Evolutionary conservation across 2,113 vertebrate genomes (phyloP).

Genomic region (Himantopus leucocephalus): DNA sequence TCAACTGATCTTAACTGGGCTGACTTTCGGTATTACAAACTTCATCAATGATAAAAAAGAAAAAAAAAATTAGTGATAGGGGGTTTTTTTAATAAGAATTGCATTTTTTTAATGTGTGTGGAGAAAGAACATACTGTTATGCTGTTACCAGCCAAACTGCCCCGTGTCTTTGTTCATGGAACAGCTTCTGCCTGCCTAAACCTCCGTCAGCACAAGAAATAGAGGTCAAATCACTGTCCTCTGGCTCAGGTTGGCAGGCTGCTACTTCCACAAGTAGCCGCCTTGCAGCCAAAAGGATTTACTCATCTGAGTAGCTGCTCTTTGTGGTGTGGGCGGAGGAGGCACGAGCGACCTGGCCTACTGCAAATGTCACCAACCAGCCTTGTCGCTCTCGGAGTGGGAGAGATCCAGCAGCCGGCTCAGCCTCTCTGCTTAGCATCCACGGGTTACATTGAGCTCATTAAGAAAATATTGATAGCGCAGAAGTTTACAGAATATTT

Average conservation of each 20-base stretch:
- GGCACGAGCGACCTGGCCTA: not conserved
- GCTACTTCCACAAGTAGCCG: not conserved
- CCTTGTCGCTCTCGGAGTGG: not conserved
- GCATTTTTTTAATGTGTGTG: accelerated
- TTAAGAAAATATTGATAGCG: constrained; percentile 30
- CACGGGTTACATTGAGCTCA: not conserved
- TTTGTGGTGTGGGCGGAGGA: not conserved
- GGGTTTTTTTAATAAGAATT: not conserved
- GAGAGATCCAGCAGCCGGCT: constrained; percentile 7
- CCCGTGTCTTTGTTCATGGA: not conserved
- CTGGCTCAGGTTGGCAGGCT: not conserved
- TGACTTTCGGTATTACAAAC: not conserved
- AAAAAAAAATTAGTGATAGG: not conserved
- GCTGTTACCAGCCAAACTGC: not conserved
- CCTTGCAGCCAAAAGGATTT: not conserved
- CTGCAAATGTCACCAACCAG: not conserved
- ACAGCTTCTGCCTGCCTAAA: not conserved
- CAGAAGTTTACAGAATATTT: not conserved
- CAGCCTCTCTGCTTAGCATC: not conserved
- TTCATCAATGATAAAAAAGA: not conserved
- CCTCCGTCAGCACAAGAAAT: not conserved
- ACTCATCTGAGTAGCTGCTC: not conserved
- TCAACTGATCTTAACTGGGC: not conserved
- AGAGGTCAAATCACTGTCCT: not conserved
- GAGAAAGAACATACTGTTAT: not conserved